Base-by-base conservation (phyloP, 2,113 vertebrate genomes). In the Etia nguti region DNA sequence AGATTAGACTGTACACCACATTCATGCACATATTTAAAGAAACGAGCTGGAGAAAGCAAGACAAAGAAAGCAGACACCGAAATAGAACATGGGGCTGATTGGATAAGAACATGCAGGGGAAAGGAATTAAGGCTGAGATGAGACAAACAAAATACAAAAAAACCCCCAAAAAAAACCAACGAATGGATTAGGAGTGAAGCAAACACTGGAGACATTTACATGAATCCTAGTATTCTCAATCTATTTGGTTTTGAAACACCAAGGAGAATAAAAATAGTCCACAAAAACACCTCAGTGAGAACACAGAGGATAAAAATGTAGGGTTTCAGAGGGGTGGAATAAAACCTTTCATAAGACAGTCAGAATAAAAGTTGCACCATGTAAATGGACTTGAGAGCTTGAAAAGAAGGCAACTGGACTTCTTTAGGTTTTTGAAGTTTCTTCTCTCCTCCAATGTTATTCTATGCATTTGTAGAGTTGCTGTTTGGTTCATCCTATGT, bases 121-220 rank as follows among this genome's bases (percentile, higher is more conserved):
- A 75, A 11, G 24, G 41, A 75, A 75, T 75, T 26, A 75, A 75
- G 24, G 6, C 22, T 18, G 22, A 46, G 41, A 48, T 24, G 22
- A 65, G 20, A 29, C 22, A 29, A 73, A 26, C 41, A 73, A 18
- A 73, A 9, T 70, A 26, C 59, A 60, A 43, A 15, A 46, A 46
- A 46, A 31, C 16, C 4, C 22, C 13, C 55, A 4, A 20, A 65
- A 36, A 38, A 36, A 3, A 0, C 0, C 2, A 6, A 2, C 2
- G 0, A 43, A 70, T 7, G 4, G 65, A 43, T 70, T 70, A 70
- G 38, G 65, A 70, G n/a, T 52, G 50, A 52, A 52, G 24, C 38
- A 43, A n/a, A 70, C n/a, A 70, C 38, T 70, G 0, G 38, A 6
- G 13, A 70, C 5, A 70, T 70, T 70, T 70, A 70, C 13, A 73